Conservation (phyloP, 2,797 vertebrate species). For the Oryzias dopingdopingensis region DNA sequence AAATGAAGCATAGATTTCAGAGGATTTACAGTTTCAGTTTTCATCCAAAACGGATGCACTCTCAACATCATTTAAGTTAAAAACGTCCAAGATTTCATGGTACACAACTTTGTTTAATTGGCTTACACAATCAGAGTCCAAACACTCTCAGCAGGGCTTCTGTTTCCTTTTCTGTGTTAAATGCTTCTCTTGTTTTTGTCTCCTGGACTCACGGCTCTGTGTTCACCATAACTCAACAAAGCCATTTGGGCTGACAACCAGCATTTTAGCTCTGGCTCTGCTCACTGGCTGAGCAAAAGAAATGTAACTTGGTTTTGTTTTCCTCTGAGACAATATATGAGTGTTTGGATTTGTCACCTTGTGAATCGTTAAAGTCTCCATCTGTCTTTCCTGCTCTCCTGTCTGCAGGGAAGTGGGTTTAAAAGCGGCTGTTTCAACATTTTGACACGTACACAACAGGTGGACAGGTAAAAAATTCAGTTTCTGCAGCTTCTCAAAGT, state of each 20-base stretch:
- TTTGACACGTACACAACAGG: too few species aligned
- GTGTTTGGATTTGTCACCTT: constrained; percentile 17
- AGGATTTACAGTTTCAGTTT: constrained; percentile 13
- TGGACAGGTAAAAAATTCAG: too few species aligned
- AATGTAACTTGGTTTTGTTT: constrained; percentile 18
- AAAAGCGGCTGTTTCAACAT: too few species aligned
- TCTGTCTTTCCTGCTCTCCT: too few species aligned
- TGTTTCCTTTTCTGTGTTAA: constrained; percentile 18
- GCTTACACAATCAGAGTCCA: constrained; percentile 34
- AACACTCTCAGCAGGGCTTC: too few species aligned
- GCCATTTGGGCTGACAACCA: constrained; percentile 33
- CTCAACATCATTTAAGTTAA: constrained; percentile 21
- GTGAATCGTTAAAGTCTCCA: not conserved
- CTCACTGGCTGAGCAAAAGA: constrained; percentile 23
- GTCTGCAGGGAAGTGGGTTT: too few species aligned
- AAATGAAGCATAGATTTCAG: constrained; percentile 43
- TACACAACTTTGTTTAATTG: constrained; percentile 58
- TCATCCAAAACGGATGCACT: constrained; percentile 20
- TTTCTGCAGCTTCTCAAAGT: too few species aligned
- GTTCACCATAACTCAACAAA: constrained; percentile 45
- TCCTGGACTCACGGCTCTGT: constrained; percentile 36
- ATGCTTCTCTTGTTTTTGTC: constrained; percentile 49
- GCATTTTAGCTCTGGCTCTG: constrained; percentile 22
- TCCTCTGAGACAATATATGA: constrained; percentile 7
- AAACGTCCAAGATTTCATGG: constrained; percentile 23